Percentiles rank a stretch among this genome's conserved stretches.
phyloP scores from a whole-genome alignment of 2,888 invertebrate genomes.

The Suillia variegata region DNA sequence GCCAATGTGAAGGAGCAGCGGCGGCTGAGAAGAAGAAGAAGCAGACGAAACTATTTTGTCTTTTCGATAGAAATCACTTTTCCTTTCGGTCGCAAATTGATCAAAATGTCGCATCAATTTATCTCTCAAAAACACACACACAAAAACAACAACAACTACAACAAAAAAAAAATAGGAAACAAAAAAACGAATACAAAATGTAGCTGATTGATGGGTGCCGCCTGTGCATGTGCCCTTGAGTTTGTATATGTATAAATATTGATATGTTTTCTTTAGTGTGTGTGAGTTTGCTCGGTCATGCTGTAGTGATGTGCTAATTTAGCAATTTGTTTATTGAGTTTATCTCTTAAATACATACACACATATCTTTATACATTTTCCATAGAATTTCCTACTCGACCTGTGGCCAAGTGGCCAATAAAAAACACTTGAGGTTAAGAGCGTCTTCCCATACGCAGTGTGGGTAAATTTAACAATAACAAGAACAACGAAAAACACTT shows the following conservation, averaged over 20 bases:
- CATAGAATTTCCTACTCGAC: neutral
- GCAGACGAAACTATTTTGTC: neutral
- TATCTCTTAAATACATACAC: neutral
- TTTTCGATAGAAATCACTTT: conserved; percentile 3
- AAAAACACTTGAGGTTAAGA: conserved; percentile 28
- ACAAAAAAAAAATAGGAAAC: no score
- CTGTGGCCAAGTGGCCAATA: conserved; percentile 25
- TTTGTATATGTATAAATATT: neutral
- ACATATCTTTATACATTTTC: neutral
- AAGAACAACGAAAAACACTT: conserved; percentile 1
- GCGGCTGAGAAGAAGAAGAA: neutral
- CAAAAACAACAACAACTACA: no score
- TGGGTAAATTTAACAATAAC: no score
- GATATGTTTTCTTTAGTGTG: no score
- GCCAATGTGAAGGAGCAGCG: no score
- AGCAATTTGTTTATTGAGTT: conserved; percentile 54
- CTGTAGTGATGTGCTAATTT: conserved; percentile 44
- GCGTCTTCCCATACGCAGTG: no score
- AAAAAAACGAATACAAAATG: no score
- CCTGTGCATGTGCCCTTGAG: neutral
- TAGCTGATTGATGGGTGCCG: conserved; percentile 22
- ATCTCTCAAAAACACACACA: conserved; percentile 20
- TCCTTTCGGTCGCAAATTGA: neutral
- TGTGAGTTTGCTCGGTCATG: conserved; percentile 2
- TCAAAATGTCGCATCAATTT: conserved; percentile 19